Base-by-base conservation (phyloP, 2,797 vertebrate genomes). In the Rhinatrema bivittatum region DNA sequence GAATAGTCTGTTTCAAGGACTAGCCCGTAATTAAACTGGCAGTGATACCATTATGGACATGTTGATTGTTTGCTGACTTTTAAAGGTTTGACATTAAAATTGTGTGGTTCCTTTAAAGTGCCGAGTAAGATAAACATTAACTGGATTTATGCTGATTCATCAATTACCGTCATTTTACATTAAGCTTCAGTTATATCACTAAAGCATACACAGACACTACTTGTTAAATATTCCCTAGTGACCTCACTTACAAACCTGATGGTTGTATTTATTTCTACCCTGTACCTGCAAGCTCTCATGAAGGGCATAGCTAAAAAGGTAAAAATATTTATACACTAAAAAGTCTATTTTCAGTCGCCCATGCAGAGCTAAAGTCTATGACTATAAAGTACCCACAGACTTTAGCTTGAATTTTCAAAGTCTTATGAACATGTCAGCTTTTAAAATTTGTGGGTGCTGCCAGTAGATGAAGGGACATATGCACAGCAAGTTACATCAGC, bases 171-270 rank as follows among this genome's bases (percentile, higher is more conserved):
- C 39, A 10, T 47, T 55, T 46, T 37, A 33, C 12, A 29, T 35
- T 36, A 11, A 42, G 26, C 52, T 29, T 29, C 9, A 10, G 20
- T 25, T 14, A 16, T 25, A 10, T 22, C 44, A 26, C 39, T 18
- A 21, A 32, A 9, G 32, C 50, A 46, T 42, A 30, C 39, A 42
- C 42, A 26, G 48, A 35, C 42, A 10, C 29, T 57, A 39, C 25
- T 43, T 61, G 56, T 59, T 43, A 47, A 39, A 22, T 52, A 47
- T 24, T 39, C 52, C 52, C 57, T 47, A 35, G 50, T 46, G 52
- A 43, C 34, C 13, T 26, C 20, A 9, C 19, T 34, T 41, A 62
- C 57, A 59, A 31, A 56, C 59, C 41, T 55, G 39, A 43, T 38
- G 22, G 31, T n/a, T 39, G 32, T 46, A 62, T 44, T 8, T 25